Evolutionary conservation across 2,888 invertebrate species (phyloP).

Genomic region (Eupithecia abbreviata): DNA sequence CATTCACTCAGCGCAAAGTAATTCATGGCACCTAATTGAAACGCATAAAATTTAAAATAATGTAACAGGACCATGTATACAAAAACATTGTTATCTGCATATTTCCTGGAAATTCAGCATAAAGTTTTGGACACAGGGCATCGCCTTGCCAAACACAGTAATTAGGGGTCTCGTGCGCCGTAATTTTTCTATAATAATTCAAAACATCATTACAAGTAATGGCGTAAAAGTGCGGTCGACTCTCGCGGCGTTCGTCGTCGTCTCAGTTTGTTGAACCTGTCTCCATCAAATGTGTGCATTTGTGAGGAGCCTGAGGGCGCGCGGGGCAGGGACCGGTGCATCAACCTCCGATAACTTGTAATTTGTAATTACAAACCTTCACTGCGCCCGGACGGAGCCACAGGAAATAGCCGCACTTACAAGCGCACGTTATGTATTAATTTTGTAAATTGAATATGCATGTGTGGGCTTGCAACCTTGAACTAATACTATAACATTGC

Average conservation of each 20-base stretch:
- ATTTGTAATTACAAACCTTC: slow-evolving; percentile 81
- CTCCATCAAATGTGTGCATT: slow-evolving; percentile 74
- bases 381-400: slow-evolving; percentile 72
- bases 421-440: slow-evolving; percentile 65
- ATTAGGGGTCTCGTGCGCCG: slow-evolving; percentile 57
- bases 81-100: slow-evolving; percentile 52
- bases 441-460: slow-evolving; percentile 63
- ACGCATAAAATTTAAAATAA: slow-evolving; percentile 14
- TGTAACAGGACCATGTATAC: slow-evolving; percentile 42
- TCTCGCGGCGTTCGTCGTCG: slow-evolving; percentile 53
- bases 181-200: slow-evolving; percentile 70
- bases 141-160: slow-evolving; percentile 55
- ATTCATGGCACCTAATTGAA: not conserved
- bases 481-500: slow-evolving; percentile 37
- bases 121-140: slow-evolving; percentile 54
- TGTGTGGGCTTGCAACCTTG: slow-evolving; percentile 46
- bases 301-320: slow-evolving; percentile 58
- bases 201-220: slow-evolving; percentile 72
- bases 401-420: slow-evolving; percentile 75
- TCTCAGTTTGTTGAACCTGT: slow-evolving; percentile 79
- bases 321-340: slow-evolving; percentile 66
- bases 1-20: not conserved
- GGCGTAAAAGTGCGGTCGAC: slow-evolving; percentile 70
- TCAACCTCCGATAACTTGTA: slow-evolving; percentile 81
- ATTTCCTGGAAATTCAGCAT: slow-evolving; percentile 54